Evolutionary conservation across 1,140 invertebrate genomes (phyloP).

Genomic region (Wiebesia pumilae): DNA sequence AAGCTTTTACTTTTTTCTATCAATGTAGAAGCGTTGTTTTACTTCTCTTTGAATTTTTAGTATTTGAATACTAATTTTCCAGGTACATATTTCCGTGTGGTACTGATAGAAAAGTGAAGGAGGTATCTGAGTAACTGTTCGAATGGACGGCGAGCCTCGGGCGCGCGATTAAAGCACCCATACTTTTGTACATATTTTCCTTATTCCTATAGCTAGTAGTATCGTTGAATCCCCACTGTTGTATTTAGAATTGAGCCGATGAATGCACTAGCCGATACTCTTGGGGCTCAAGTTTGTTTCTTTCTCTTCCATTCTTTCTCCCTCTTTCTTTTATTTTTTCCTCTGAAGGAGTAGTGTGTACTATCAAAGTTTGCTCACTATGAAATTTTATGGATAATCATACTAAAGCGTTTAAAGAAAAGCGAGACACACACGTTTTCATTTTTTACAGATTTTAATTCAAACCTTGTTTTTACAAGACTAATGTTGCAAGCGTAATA

Average conservation of each 20-base stretch:
- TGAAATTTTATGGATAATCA: background rate
- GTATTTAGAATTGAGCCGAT: conserved; percentile 34
- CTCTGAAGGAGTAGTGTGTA: background rate
- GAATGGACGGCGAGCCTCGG: background rate
- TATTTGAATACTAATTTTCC: background rate
- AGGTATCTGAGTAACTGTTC: conserved; percentile 33
- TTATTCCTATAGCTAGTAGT: conserved; percentile 6
- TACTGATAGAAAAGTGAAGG: background rate
- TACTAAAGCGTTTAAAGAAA: conserved; percentile 37
- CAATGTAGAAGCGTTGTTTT: too few species aligned
- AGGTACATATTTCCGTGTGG: background rate
- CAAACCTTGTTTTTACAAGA: too few species aligned
- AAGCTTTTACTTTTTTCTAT: background rate
- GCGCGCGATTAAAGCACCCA: conserved; percentile 28
- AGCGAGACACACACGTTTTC: background rate
- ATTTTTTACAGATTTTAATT: conserved; percentile 13
- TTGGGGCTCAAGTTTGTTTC: background rate
- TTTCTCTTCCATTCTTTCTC: background rate
- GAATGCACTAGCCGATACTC: conserved; percentile 19
- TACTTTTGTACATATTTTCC: conserved; percentile 19
- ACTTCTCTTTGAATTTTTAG: background rate
- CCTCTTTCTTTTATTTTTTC: background rate
- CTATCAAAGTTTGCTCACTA: conserved; percentile 40
- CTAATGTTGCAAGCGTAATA: too few species aligned
- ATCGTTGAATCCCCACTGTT: conserved; percentile 39